Evolutionary conservation across 2,888 invertebrate genomes (phyloP).

Genomic region (Apodemia hepburni): DNA sequence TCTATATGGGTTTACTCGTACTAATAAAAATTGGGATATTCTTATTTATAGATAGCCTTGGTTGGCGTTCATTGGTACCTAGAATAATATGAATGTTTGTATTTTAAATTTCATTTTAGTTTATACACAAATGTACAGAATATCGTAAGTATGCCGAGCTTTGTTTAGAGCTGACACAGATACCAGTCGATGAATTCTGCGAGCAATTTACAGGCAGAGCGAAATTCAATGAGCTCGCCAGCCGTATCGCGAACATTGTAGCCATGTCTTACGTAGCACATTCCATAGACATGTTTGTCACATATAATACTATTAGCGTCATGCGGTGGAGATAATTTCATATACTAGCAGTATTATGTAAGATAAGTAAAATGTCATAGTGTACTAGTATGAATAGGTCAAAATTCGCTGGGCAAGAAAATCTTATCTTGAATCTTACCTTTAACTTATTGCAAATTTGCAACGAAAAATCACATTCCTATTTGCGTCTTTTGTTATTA

Average conservation of each 20-base stretch:
- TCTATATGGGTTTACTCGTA: no score
- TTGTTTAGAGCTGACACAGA: neutral
- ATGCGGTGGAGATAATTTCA: neutral
- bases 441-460: no score
- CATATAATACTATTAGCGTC: neutral
- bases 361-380: no score
- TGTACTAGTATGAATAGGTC: no score
- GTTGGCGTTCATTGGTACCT: neutral
- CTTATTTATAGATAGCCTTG: no score
- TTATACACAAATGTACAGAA: neutral
- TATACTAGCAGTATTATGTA: no score
- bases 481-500: no score
- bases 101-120: neutral
- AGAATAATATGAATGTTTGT: neutral
- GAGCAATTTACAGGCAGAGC: neutral
- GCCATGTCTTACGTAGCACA: neutral
- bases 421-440: no score
- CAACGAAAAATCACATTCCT: no score
- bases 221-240: neutral
- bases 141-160: neutral
- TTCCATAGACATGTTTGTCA: neutral
- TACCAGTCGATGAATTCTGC: neutral
- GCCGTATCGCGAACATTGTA: neutral
- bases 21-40: no score
- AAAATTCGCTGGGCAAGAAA: no score